Base-by-base conservation (phyloP, 30 jellyfish, hydroid and myxozoan genomes). In the Thelohanellus kitauei region DNA sequence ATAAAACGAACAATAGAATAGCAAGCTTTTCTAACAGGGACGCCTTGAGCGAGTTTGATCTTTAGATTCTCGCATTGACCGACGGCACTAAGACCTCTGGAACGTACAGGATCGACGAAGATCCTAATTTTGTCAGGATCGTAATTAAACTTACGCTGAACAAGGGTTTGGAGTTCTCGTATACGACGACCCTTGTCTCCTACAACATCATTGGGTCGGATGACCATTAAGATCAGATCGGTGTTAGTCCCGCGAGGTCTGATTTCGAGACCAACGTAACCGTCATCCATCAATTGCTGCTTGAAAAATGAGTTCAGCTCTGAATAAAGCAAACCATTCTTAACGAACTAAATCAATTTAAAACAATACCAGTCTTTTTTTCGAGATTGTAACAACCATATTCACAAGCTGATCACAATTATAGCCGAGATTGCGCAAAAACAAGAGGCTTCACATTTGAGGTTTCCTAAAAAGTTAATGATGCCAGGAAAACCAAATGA, bases 31-130 rank as follows among this genome's bases (percentile, higher is more conserved):
- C 91, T 63, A 38, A 71, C 91, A 6, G 91, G 71, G 31, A 67
- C 66, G 15, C 91, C 91, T 23, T 75, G 84, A 23, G 62, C 66
- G 16, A 71, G 84, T 32, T 60, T 59, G 75, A 60, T 55, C 39
- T 85, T 37, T 16, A 71, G 60, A 8, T 84, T 49, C 52, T 71
- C 91, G 47, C 91, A 71, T 32, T 71, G 91, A 13, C 87, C 91
- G 41, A 60, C 55, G 19, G 91, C 91, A 71, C 95, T 60, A 38
- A 75, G 57, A 12, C 95, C 95, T 30, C 95, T 87, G 21, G 68
- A 43, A 21, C 88, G 50, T 15, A 75, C 95, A 44, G 62, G 62
- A 32, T 62, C 95, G 22, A 31, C 1, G 29, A 22, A 49, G 40
- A 32, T 34, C 3, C 20, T n/a, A n/a, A n/a, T n/a, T n/a, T n/a